Conservation (phyloP, 2,888 invertebrate species). For the Cryptocephalus moraei region DNA sequence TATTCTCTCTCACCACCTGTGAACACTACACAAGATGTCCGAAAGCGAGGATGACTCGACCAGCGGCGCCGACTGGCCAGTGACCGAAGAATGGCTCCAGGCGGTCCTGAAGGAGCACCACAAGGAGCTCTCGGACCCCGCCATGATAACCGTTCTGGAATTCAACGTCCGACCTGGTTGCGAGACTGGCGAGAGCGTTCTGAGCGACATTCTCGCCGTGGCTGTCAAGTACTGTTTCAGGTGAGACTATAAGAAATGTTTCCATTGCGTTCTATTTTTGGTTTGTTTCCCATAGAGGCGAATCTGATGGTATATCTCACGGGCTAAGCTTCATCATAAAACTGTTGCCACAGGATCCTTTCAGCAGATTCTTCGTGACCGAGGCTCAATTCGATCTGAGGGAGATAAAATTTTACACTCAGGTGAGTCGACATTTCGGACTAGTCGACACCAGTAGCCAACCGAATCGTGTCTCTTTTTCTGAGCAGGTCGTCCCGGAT, state of each 20-base stretch:
- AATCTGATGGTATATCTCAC: constrained; percentile 22
- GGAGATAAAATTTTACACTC: constrained; percentile 74
- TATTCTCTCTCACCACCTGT: too few relatives aligned
- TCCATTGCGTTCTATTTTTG: neutral
- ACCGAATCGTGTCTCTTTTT: neutral
- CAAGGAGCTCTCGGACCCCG: constrained; percentile 26
- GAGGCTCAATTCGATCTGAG: constrained; percentile 74
- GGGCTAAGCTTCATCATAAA: constrained; percentile 56
- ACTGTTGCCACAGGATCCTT: constrained; percentile 67
- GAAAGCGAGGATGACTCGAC: constrained; percentile 45
- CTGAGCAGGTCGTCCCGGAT: constrained; percentile 56
- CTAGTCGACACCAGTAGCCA: too few relatives aligned
- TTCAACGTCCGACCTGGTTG: constrained; percentile 49
- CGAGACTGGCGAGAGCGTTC: constrained; percentile 58
- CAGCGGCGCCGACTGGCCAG: constrained; percentile 41
- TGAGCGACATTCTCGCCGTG: constrained; percentile 73
- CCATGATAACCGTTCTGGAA: constrained; percentile 37
- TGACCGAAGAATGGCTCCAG: constrained; percentile 48
- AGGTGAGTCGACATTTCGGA: constrained; percentile 41
- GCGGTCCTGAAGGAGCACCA: constrained; percentile 43
- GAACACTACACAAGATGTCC: constrained; percentile 32
- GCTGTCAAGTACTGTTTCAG: constrained; percentile 50
- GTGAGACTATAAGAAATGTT: constrained; percentile 8
- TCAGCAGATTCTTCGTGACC: constrained; percentile 68
- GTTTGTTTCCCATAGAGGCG: constrained; percentile 20